Percentiles rank a stretch among this genome's conserved stretches.
phyloP scores from a whole-genome alignment of 1,140 invertebrate species.

The Orchesella cincta region DNA sequence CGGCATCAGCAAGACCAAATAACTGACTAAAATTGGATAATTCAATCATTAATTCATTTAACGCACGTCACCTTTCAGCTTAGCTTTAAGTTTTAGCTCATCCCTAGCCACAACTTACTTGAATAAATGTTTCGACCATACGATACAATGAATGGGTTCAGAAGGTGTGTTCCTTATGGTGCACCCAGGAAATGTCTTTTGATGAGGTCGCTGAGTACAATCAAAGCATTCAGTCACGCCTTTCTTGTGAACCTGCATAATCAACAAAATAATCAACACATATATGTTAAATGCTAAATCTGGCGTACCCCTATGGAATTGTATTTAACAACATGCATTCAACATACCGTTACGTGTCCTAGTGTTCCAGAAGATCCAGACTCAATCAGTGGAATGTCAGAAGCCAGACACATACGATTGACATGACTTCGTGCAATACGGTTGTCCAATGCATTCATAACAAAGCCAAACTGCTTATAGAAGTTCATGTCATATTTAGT shows the following conservation, averaged over 20 bases:
- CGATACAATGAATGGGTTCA: constrained; percentile 98
- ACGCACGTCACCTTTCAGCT: background rate
- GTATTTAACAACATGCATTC: too few relatives aligned
- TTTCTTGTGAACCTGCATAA: constrained; percentile 76
- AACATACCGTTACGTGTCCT: constrained; percentile 74
- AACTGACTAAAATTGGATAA: constrained; percentile 72
- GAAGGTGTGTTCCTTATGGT: constrained; percentile 99
- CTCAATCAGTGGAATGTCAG: constrained; percentile 90
- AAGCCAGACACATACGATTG: constrained; percentile 96
- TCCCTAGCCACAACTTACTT: too few relatives aligned
- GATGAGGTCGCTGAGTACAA: constrained; percentile 85
- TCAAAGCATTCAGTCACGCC: constrained; percentile 95
- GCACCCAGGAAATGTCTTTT: constrained; percentile 94
- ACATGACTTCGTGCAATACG: constrained; percentile 95
- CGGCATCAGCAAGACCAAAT: constrained; percentile 93
- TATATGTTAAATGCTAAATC: constrained; percentile 10
- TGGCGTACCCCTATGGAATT: constrained; percentile 13
- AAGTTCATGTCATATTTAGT: constrained; percentile 86
- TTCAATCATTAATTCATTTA: constrained; percentile 26
- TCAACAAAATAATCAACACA: constrained; percentile 10
- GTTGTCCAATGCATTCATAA: constrained; percentile 98
- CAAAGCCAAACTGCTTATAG: constrained; percentile 88
- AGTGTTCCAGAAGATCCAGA: constrained; percentile 95
- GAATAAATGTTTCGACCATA: constrained; percentile 99
- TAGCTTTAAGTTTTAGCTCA: background rate